phyloP scores from a whole-genome alignment of 2,888 invertebrate genomes.

The Hyles lineata region DNA sequence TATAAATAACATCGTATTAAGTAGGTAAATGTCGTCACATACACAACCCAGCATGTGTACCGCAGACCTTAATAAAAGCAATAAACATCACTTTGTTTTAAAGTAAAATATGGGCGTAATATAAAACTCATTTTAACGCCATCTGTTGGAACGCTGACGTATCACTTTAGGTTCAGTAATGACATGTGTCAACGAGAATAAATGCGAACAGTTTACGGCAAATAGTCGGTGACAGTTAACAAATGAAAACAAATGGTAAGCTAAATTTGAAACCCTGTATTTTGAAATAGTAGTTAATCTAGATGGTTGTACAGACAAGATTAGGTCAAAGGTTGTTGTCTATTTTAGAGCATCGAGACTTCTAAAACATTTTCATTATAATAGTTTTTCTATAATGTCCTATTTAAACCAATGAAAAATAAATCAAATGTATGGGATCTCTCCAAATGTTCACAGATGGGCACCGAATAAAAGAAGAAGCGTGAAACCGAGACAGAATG shows the following conservation, averaged over 20 bases:
- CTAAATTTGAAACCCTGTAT: background rate
- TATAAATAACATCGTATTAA: slow-evolving; percentile 1
- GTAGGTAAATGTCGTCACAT: background rate
- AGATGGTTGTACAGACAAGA: no score
- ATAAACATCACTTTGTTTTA: slow-evolving; percentile 17
- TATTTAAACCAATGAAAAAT: no score
- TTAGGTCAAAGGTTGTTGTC: no score
- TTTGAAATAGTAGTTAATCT: background rate
- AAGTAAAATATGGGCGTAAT: slow-evolving; percentile 17
- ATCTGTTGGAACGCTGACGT: slow-evolving; percentile 6
- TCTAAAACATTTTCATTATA: no score
- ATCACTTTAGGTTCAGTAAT: background rate
- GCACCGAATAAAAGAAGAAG: no score
- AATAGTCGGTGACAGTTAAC: slow-evolving; percentile 1
- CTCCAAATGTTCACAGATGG: no score
- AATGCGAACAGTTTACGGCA: background rate
- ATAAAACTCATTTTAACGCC: slow-evolving; percentile 26
- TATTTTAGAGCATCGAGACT: no score
- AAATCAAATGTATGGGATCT: no score
- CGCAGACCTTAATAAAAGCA: slow-evolving; percentile 18
- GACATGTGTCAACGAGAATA: slow-evolving; percentile 5
- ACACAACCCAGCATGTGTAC: slow-evolving; percentile 7
- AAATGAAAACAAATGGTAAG: background rate
- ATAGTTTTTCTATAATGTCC: no score
- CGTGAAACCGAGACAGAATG: no score